phyloP scores from a whole-genome alignment of 92 coral and sea anemone genomes.

The Metridium senile region DNA sequence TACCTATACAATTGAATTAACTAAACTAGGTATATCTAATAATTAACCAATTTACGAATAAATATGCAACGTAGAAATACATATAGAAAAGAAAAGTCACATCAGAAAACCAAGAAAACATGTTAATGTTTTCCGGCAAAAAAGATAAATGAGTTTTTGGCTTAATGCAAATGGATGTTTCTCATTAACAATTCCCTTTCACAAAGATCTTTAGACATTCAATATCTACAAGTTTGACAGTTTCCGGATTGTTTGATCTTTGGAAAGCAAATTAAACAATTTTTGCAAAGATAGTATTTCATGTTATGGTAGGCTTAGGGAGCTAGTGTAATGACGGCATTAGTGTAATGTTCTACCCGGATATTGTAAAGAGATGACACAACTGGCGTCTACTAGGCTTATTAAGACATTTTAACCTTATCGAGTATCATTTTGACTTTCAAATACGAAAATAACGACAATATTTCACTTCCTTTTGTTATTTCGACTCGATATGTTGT shows the following conservation, averaged over 20 bases:
- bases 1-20: no score
- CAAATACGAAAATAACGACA: background rate
- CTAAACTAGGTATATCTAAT: no score
- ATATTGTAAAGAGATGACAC: background rate
- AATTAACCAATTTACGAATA: no score
- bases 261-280: conserved; percentile 13
- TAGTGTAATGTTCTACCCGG: background rate
- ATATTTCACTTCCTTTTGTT: background rate
- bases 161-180: background rate
- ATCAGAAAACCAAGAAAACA: background rate
- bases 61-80: background rate
- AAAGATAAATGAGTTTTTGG: background rate
- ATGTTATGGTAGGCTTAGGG: background rate
- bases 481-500: no score
- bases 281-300: conserved; percentile 3
- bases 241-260: background rate
- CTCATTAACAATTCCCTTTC: background rate
- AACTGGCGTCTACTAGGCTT: background rate
- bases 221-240: conserved; percentile 7
- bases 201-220: conserved; percentile 1
- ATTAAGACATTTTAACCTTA: background rate
- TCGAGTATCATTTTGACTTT: background rate
- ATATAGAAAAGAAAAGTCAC: background rate
- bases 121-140: background rate
- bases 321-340: background rate